phyloP scores from a whole-genome alignment of 2,113 vertebrate genomes.

The Marmota monax region DNA sequence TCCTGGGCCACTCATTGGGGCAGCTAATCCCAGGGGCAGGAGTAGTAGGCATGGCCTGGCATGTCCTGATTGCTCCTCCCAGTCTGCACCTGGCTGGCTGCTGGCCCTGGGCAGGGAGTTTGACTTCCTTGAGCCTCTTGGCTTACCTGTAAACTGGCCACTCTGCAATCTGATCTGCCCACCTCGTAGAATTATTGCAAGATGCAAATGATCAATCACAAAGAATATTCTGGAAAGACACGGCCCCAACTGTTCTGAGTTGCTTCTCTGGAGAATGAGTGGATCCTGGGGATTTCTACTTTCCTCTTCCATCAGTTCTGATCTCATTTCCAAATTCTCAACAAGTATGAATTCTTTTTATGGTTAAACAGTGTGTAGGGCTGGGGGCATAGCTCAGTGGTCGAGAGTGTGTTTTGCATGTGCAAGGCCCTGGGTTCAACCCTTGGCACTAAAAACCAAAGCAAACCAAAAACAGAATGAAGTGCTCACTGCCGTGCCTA shows the following conservation, averaged over 20 bases:
- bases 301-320: background rate
- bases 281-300: background rate
- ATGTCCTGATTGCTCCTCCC: background rate
- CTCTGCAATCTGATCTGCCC: background rate
- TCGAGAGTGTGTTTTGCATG: background rate
- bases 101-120: background rate
- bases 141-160: background rate
- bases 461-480: background rate
- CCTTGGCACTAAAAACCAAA: background rate
- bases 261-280: background rate
- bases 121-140: background rate
- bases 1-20: background rate
- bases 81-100: no score
- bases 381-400: background rate
- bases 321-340: background rate
- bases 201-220: background rate
- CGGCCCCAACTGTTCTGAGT: no score
- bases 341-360: background rate
- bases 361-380: background rate
- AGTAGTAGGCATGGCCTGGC: no score
- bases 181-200: accelerated
- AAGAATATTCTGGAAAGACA: background rate
- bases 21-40: background rate
- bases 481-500: background rate
- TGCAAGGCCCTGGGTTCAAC: background rate